phyloP scores from a whole-genome alignment of 1,140 invertebrate genomes.

The Orchestia grillus region DNA sequence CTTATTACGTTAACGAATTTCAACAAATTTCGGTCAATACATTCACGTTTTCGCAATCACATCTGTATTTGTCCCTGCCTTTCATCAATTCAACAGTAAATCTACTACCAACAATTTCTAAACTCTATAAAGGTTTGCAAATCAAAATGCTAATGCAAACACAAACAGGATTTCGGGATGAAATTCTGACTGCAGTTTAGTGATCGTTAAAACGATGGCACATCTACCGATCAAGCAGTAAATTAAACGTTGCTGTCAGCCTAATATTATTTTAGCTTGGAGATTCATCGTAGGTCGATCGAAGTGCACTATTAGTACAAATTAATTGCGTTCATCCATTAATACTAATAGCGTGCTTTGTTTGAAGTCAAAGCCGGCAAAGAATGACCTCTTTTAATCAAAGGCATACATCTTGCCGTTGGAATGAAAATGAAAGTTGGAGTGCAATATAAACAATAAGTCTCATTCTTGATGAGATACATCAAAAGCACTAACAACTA shows the following conservation, averaged over 20 bases:
- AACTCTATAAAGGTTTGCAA: no score
- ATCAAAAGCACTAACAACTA: not conserved
- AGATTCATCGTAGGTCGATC: not conserved
- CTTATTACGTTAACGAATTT: no score
- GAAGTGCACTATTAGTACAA: not conserved
- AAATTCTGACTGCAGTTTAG: no score
- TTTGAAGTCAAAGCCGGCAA: not conserved
- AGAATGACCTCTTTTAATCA: not conserved
- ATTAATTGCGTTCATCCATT: not conserved
- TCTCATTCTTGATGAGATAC: not conserved
- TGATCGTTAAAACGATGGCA: no score
- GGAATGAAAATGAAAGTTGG: not conserved
- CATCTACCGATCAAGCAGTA: no score
- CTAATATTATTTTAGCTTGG: not conserved
- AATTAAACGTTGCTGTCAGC: not conserved
- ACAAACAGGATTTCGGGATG: no score
- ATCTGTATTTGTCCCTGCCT: no score
- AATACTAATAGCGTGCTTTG: not conserved
- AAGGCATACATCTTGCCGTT: not conserved
- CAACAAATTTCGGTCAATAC: no score
- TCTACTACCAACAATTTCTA: no score
- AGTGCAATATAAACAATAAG: not conserved
- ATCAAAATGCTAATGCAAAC: no score
- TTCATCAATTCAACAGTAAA: no score
- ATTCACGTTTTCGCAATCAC: no score